These are phyloP conservation scores for Hemibagrus guttatus DNA, from an alignment of 2,797 vertebrate genomes.

Conservation along the genomic window DNA sequence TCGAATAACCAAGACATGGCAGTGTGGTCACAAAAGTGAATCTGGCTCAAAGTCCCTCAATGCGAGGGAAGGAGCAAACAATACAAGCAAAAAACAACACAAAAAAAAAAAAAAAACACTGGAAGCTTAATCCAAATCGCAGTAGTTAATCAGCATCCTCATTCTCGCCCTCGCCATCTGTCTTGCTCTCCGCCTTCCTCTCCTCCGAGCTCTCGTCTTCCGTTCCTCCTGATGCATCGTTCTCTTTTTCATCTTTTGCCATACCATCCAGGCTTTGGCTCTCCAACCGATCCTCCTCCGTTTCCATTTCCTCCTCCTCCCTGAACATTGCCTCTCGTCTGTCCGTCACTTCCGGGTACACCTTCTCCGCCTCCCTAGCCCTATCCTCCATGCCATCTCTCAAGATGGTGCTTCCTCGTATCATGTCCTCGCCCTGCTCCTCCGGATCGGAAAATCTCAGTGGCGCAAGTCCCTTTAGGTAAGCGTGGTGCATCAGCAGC, in stretches of 20 bases:
- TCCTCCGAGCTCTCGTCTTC: conserved; percentile 90
- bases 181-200: conserved; percentile 89
- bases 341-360: conserved; percentile 80
- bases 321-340: conserved; percentile 82
- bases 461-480: conserved; percentile 89
- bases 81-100: conserved; percentile 51
- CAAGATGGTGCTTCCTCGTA: conserved; percentile 57
- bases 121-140: conserved; percentile 63
- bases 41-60: conserved; percentile 61
- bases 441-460: conserved; percentile 89
- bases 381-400: conserved; percentile 61
- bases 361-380: conserved; percentile 70
- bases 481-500: conserved; percentile 90
- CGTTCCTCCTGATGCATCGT: conserved; percentile 73
- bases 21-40: conserved; percentile 75
- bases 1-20: conserved; percentile 74
- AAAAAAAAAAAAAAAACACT: conserved; percentile 69
- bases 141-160: conserved; percentile 59
- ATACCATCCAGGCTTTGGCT: conserved; percentile 84
- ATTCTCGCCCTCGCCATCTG: conserved; percentile 67
- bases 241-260: conserved; percentile 83
- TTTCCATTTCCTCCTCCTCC: conserved; percentile 81
- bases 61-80: conserved; percentile 46
- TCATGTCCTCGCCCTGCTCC: conserved; percentile 79
- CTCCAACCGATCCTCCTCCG: conserved; percentile 82